Evolutionary conservation across 2,888 invertebrate species (phyloP).

Genomic region (Liodrosophila aerea): DNA sequence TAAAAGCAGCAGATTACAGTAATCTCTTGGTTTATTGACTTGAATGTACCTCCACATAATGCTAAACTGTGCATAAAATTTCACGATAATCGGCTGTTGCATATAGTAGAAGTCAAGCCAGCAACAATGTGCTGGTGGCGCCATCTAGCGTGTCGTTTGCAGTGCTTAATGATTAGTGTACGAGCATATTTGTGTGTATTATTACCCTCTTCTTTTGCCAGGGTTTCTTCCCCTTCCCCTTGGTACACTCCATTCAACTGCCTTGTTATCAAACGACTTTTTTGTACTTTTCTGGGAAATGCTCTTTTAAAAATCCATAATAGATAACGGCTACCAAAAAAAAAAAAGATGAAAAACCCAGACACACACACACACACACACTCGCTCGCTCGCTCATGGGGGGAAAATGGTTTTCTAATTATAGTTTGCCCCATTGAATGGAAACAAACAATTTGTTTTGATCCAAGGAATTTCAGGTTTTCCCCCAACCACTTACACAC

Average conservation of each 20-base stretch:
- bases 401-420: constrained; percentile 51
- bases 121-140: too few species aligned
- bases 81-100: too few species aligned
- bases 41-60: too few species aligned
- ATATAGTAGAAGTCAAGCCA: too few species aligned
- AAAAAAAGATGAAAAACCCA: constrained; percentile 3
- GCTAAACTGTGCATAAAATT: too few species aligned
- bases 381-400: constrained; percentile 13
- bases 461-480: constrained; percentile 24
- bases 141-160: too few species aligned
- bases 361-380: background rate
- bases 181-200: too few species aligned
- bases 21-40: too few species aligned
- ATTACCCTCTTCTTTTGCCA: background rate
- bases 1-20: too few species aligned
- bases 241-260: background rate
- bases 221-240: background rate
- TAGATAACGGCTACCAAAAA: constrained; percentile 26
- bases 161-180: too few species aligned
- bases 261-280: constrained; percentile 5
- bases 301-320: constrained; percentile 27
- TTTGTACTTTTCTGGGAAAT: constrained; percentile 27
- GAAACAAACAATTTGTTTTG: constrained; percentile 45
- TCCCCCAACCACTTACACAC: background rate
- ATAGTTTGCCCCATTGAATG: constrained; percentile 54